phyloP scores from a whole-genome alignment of 2,113 vertebrate genomes.

The Argyrosomus japonicus region DNA sequence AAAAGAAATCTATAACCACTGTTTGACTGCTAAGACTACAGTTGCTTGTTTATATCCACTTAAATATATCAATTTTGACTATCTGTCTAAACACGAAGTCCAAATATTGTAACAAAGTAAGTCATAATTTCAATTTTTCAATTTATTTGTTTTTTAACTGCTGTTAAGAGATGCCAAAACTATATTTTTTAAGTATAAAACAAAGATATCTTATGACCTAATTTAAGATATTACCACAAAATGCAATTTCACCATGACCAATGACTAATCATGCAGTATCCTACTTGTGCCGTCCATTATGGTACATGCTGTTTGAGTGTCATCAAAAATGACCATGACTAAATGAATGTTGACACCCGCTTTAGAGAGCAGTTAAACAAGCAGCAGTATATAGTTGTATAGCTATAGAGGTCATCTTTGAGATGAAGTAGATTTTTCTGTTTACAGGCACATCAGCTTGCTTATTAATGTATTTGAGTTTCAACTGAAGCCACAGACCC shows the following conservation, averaged over 20 bases:
- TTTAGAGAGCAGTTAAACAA: not conserved
- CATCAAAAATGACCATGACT: not conserved
- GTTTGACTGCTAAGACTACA: not conserved
- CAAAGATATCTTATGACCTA: not conserved
- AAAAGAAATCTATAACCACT: not conserved
- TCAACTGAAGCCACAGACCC: not conserved
- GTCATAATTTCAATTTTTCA: not conserved
- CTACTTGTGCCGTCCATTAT: not conserved
- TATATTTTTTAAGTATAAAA: not conserved
- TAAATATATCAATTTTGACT: not conserved
- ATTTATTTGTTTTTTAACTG: not conserved
- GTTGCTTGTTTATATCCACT: not conserved
- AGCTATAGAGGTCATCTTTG: too few relatives aligned
- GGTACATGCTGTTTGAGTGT: not conserved
- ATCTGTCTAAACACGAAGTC: not conserved
- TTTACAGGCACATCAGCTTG: not conserved
- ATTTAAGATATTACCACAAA: not conserved
- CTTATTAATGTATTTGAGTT: not conserved
- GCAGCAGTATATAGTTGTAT: too few relatives aligned
- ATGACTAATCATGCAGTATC: not conserved
- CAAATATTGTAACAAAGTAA: not conserved
- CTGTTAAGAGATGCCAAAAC: not conserved
- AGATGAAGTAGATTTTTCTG: too few relatives aligned
- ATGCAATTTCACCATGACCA: not conserved
- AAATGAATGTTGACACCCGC: not conserved